These are phyloP conservation scores for Subanguina moxae DNA, from an alignment of 1,140 invertebrate species.

Conservation along the genomic window DNA sequence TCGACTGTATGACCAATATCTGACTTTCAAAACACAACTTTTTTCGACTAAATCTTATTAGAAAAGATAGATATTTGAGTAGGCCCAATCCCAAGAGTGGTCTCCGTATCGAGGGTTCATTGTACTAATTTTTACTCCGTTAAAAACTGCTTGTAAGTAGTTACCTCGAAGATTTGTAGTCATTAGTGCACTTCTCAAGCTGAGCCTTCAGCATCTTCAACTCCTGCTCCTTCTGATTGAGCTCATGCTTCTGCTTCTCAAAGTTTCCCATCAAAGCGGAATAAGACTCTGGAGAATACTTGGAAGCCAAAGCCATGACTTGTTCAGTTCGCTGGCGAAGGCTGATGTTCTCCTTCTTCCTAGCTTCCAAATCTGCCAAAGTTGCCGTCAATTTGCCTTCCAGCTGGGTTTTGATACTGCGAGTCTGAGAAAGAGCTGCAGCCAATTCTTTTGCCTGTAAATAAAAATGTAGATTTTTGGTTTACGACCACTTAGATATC, in stretches of 20 bases:
- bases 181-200: conserved; percentile 9
- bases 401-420: not conserved
- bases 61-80: no score
- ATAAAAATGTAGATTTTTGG: no score
- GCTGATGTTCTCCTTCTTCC: conserved; percentile 13
- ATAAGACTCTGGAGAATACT: conserved; percentile 23
- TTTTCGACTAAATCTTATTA: no score
- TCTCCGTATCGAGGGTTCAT: no score
- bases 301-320: conserved; percentile 15
- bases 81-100: no score
- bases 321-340: conserved; percentile 14
- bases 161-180: conserved; percentile 3
- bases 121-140: no score
- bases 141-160: not conserved
- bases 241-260: conserved; percentile 7
- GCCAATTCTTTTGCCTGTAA: not conserved
- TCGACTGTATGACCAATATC: no score
- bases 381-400: conserved; percentile 2
- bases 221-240: conserved; percentile 16
- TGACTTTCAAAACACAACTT: no score
- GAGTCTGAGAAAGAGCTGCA: not conserved
- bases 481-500: no score
- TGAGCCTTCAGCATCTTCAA: conserved; percentile 7
- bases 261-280: conserved; percentile 14
- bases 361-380: conserved; percentile 14